phyloP scores from a whole-genome alignment of 2,797 vertebrate genomes.

The Gouania willdenowi region DNA sequence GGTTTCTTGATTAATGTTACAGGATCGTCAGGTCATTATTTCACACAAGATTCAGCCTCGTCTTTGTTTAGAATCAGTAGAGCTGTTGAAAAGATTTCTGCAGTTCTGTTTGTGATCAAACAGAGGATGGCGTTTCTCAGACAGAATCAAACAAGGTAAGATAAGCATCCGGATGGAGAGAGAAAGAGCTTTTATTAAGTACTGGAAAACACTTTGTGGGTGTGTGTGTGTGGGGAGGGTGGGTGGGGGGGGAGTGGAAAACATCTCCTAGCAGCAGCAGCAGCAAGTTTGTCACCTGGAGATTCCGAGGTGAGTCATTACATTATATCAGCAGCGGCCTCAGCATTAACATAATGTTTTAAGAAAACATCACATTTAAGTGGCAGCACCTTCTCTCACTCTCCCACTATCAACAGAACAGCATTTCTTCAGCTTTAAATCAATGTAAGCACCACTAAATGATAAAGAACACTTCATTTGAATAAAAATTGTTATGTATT shows the following conservation, averaged over 20 bases:
- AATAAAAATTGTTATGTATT: no score
- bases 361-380: not conserved
- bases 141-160: not conserved
- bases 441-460: no score
- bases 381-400: not conserved
- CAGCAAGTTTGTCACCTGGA: slow-evolving; percentile 22
- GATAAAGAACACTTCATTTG: no score
- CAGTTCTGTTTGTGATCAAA: no score
- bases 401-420: no score
- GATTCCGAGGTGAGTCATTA: slow-evolving; percentile 41
- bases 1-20: no score
- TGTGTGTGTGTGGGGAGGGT: slow-evolving; percentile 14
- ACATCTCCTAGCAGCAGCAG: slow-evolving; percentile 33
- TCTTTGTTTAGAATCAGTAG: no score
- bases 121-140: not conserved
- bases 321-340: no score
- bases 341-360: not conserved
- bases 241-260: slow-evolving; percentile 16
- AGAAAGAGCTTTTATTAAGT: slow-evolving; percentile 46
- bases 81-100: no score
- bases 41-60: no score
- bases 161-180: not conserved
- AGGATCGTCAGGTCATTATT: no score
- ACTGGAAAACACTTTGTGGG: slow-evolving; percentile 48
- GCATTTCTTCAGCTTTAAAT: no score